Percentiles rank a stretch among this genome's conserved stretches.
Evolutionary conservation across 1,140 invertebrate species (phyloP).

Genomic region (Papilio helenus): DNA sequence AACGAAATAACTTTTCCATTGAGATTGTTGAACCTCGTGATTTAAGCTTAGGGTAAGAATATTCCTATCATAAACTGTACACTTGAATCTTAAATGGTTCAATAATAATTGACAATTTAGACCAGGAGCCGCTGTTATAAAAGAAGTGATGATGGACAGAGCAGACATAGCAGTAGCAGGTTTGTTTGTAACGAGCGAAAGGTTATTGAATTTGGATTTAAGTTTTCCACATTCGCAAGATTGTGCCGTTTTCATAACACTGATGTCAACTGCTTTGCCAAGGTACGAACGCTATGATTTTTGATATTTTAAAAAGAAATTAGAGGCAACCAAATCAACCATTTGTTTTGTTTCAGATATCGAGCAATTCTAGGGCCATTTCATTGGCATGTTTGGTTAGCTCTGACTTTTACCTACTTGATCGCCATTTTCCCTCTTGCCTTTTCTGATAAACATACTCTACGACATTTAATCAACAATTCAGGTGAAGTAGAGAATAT

Average conservation of each 20-base stretch:
- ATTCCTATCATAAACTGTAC: not conserved
- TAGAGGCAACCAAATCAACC: no score
- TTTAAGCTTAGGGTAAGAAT: constrained; percentile 77
- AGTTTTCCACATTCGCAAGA: constrained; percentile 86
- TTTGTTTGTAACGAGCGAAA: constrained; percentile 85
- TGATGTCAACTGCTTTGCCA: constrained; percentile 88
- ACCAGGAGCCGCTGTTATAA: constrained; percentile 83
- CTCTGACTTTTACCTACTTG: constrained; percentile 87
- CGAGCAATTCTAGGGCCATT: constrained; percentile 92
- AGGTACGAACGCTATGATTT: constrained; percentile 78
- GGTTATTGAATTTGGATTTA: constrained; percentile 82
- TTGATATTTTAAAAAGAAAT: no score
- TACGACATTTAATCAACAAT: constrained; percentile 85
- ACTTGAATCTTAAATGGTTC: constrained; percentile 15
- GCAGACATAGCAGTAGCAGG: constrained; percentile 87
- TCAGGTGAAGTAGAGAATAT: constrained; percentile 88
- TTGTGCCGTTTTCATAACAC: constrained; percentile 89
- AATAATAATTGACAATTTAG: constrained; percentile 59
- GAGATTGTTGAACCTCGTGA: constrained; percentile 85
- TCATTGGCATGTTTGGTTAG: constrained; percentile 89
- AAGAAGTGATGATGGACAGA: constrained; percentile 74
- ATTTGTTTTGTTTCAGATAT: constrained; percentile 82
- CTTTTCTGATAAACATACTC: constrained; percentile 86
- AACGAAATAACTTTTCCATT: constrained; percentile 87
- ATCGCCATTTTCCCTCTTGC: constrained; percentile 87